Base-by-base conservation (phyloP, 2,888 invertebrate species). In the Hyalella azteca region DNA sequence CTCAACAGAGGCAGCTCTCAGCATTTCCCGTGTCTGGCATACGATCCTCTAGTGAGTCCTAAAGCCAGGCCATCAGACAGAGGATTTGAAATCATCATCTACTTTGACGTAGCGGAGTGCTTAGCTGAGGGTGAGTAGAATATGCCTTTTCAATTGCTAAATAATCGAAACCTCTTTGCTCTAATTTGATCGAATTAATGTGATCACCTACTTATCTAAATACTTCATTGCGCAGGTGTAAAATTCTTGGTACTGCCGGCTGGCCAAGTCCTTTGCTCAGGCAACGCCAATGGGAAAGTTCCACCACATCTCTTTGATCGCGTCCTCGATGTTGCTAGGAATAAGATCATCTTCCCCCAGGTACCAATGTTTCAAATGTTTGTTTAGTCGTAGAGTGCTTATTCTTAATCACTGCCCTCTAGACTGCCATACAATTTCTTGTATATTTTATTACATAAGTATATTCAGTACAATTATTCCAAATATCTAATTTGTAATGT, bases 211-310 rank as follows among this genome's bases (percentile, higher is more conserved):
- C n/a, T n/a, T n/a, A n/a, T n/a, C n/a, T n/a, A n/a, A n/a, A n/a
- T n/a, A n/a, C n/a, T n/a, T n/a, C n/a, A n/a, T n/a, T 15, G n/a
- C 5, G 54, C 54, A 36, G 84, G 84, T n/a, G 81, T 82, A 29
- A 73, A 60, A 41, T 82, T 84, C 66, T 77, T 59, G 54, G 45
- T 41, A 22, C 22, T 59, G 26, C 76, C 66, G 3, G 78, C 79
- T n/a, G 66, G 78, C 19, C 82, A 82, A 22, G 73, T 82, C 15
- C 48, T 82, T 13, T 82, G 84, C 40, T 75, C 82, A 22, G 82
- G 82, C 1, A 78, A 82, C 54, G 50, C 40, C 2, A 66, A 78
- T 19, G 84, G 84, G 9, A n/a, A 76, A 4, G 73, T 84, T 19
- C 54, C 66, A 19, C 79, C 82, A 7, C 73, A 73, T 22, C 82